Evolutionary conservation across 1,140 invertebrate species (phyloP), one percentile per base, ranked within the genome.

Genomic region (Drosophila pseudoananassae): DNA sequence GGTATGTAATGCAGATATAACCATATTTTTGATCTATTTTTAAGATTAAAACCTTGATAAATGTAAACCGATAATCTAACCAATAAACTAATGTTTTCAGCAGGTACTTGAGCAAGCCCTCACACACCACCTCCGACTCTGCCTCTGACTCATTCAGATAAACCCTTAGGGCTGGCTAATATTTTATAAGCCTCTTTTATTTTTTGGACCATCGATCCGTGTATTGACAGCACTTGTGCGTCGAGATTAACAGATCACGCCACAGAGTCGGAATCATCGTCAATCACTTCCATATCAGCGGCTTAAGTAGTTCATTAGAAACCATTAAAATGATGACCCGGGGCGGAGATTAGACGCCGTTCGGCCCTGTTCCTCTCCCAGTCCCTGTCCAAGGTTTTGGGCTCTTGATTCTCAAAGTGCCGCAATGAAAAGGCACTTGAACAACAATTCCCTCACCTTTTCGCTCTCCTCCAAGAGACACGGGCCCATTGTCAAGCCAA

Each of bases 401-500:
- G 23, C 33, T 36, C 61, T 47, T 40, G 27, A 27, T 36, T 51
- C 69, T 55, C 29, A 64, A 71, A 55, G 50, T 68, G 43, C 63
- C 46, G 59, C 56, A 55, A 65, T 61, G 49, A 75, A 63, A 78
- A 78, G 80, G 49, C 58, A 74, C 78, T 82, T 73, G 53, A 82
- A 49, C 46, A 53, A 43, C 71, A 65, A 65, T 66, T 70, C 82
- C 63, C 78, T 81, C 50, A 79, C 80, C 80, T 84, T 76, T 59
- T 55, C 31, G 7, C 40, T 36, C 27, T n/a, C 12, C 25, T 29
- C 17, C 33, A 17, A 9, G 17, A 56, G 40, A 51, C 36, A 85
- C 82, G 82, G 83, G 82, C 82, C 66, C 58, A 85, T 85, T 85
- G 82, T 85, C 82, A 88, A 87, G 82, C 83, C 83, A 85, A 85